These are phyloP conservation scores for Rhopalosiphum nymphaeae DNA, from an alignment of 2,888 invertebrate genomes.

Conservation along the genomic window DNA sequence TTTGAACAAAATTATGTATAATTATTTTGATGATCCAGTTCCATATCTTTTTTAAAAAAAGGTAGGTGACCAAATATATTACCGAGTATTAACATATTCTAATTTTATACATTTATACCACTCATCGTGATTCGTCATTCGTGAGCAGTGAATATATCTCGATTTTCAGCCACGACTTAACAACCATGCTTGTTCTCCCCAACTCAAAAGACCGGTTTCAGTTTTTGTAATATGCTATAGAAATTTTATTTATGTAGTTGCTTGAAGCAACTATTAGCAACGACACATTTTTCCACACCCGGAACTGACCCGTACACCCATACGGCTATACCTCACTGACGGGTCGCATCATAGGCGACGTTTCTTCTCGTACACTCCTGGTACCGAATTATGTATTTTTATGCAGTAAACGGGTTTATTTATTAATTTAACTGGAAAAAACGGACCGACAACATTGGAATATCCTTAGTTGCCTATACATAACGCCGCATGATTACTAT, in stretches of 20 bases:
- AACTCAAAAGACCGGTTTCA: background rate
- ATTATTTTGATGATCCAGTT: no score
- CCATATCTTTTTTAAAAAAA: no score
- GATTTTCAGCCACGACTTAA: background rate
- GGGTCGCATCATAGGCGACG: background rate
- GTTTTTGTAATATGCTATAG: background rate
- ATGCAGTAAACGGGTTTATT: background rate
- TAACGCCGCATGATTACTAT: background rate
- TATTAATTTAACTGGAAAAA: background rate
- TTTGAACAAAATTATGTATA: no score
- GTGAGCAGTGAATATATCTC: background rate
- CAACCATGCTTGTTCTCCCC: background rate
- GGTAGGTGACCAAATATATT: no score
- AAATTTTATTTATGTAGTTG: background rate
- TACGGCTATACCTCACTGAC: background rate
- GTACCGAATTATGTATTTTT: constrained; percentile 2
- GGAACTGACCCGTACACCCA: background rate
- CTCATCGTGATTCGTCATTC: background rate
- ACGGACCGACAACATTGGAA: background rate
- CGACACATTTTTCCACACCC: background rate
- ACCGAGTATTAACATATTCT: no score
- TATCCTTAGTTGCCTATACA: background rate
- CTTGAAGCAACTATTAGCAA: background rate
- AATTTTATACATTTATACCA: background rate
- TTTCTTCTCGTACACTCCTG: constrained; percentile 4